Conservation (phyloP, 2,888 invertebrate genomes). For the Limnephilus auricula region DNA sequence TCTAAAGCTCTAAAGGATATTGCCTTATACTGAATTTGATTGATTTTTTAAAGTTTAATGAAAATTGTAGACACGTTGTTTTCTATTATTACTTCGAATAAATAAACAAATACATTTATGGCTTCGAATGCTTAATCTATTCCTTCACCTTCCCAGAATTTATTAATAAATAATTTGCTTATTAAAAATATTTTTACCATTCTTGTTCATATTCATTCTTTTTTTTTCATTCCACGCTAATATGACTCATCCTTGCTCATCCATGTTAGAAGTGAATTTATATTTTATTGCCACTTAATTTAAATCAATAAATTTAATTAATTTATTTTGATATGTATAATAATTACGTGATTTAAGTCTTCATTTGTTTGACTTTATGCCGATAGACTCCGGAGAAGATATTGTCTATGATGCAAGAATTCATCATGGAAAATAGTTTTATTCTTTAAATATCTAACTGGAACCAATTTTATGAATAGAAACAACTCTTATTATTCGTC, state of each 20-base stretch:
- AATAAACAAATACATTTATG: slow-evolving; percentile 33
- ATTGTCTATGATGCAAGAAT: not conserved
- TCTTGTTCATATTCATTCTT: not conserved
- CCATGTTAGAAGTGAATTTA: not conserved
- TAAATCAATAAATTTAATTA: not conserved
- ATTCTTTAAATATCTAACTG: slow-evolving; percentile 19
- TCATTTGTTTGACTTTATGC: not conserved
- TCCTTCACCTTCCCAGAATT: slow-evolving; percentile 53
- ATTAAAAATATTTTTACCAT: slow-evolving; percentile 31
- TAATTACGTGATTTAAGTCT: not conserved
- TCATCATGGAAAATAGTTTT: not conserved
- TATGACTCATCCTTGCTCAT: not conserved
- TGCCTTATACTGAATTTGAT: not conserved
- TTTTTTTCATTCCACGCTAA: not conserved
- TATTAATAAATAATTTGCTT: slow-evolving; percentile 48
- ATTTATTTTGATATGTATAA: not conserved
- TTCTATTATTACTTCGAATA: not conserved
- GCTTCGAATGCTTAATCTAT: slow-evolving; percentile 44
- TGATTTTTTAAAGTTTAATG: not conserved
- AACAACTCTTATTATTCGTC: slow-evolving; percentile 80
- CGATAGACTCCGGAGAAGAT: too few species aligned
- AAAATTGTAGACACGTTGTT: not conserved
- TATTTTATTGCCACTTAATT: not conserved
- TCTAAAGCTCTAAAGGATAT: not conserved
- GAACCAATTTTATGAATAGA: slow-evolving; percentile 79